phyloP scores from a whole-genome alignment of 2,113 vertebrate species.

The Notarius quadriscutis region DNA sequence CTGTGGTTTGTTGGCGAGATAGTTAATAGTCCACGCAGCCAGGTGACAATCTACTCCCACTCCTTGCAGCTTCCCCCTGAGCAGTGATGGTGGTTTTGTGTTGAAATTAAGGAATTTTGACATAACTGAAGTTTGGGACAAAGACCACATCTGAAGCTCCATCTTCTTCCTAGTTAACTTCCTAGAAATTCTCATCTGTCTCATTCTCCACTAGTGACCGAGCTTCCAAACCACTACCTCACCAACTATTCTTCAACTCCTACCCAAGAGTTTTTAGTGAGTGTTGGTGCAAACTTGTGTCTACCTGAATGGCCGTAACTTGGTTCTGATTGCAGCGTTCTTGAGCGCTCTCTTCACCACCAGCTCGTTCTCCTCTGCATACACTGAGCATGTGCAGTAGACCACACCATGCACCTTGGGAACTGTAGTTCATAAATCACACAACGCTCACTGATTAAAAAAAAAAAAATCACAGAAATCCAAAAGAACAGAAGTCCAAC shows the following conservation, averaged over 20 bases:
- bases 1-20: too few relatives aligned
- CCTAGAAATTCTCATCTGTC: too few relatives aligned
- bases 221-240: too few relatives aligned
- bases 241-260: background rate
- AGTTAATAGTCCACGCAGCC: too few relatives aligned
- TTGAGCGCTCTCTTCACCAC: constrained; percentile 82
- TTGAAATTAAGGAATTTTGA: too few relatives aligned
- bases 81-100: too few relatives aligned
- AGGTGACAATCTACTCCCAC: too few relatives aligned
- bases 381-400: constrained; percentile 90
- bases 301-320: constrained; percentile 82
- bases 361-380: constrained; percentile 86
- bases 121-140: too few relatives aligned
- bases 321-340: constrained; percentile 65
- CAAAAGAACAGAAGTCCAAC: background rate
- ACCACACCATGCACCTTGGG: constrained; percentile 82
- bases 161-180: too few relatives aligned
- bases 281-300: background rate
- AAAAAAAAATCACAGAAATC: background rate
- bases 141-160: too few relatives aligned
- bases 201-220: too few relatives aligned
- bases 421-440: constrained; percentile 70
- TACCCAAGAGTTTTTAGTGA: background rate
- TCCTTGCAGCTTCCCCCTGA: too few relatives aligned
- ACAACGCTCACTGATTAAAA: background rate